Evolutionary conservation across 2,888 invertebrate genomes (phyloP).

Genomic region (Tethea ocularis): DNA sequence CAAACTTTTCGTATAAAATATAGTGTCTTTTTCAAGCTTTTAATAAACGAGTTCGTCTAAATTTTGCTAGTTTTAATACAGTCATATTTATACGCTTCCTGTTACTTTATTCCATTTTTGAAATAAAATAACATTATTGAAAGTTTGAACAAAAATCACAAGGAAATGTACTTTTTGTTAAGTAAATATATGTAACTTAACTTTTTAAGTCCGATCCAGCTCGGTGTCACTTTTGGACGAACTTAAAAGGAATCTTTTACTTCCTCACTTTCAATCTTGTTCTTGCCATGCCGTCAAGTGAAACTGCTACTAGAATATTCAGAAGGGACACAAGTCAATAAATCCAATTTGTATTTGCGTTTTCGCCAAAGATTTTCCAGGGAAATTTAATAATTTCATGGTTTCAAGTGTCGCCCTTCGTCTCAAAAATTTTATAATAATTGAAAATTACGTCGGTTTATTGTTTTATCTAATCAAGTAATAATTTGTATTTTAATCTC

Average conservation of each 20-base stretch:
- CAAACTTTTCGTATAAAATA: too few relatives aligned
- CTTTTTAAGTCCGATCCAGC: not conserved
- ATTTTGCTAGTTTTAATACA: too few relatives aligned
- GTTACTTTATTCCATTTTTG: too few relatives aligned
- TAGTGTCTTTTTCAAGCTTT: too few relatives aligned
- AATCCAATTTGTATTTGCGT: slow-evolving; percentile 60
- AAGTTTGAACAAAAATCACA: not conserved
- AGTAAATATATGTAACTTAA: not conserved
- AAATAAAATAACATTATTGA: too few relatives aligned
- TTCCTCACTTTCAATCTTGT: slow-evolving; percentile 32
- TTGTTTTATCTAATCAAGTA: slow-evolving; percentile 30
- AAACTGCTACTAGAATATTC: slow-evolving; percentile 53
- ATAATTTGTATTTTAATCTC: slow-evolving; percentile 5
- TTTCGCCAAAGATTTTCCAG: slow-evolving; percentile 44
- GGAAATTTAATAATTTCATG: slow-evolving; percentile 61
- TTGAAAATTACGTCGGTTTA: slow-evolving; percentile 26
- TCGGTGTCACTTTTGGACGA: slow-evolving; percentile 11
- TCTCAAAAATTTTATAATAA: slow-evolving; percentile 41
- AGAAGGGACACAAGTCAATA: slow-evolving; percentile 48
- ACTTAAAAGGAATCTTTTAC: slow-evolving; percentile 19
- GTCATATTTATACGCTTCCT: too few relatives aligned
- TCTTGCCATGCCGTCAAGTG: slow-evolving; percentile 29
- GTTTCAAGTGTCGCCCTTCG: slow-evolving; percentile 42
- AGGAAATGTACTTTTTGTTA: not conserved
- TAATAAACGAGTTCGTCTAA: too few relatives aligned